phyloP scores from a whole-genome alignment of 2,113 vertebrate genomes.

The Octodon degus region DNA sequence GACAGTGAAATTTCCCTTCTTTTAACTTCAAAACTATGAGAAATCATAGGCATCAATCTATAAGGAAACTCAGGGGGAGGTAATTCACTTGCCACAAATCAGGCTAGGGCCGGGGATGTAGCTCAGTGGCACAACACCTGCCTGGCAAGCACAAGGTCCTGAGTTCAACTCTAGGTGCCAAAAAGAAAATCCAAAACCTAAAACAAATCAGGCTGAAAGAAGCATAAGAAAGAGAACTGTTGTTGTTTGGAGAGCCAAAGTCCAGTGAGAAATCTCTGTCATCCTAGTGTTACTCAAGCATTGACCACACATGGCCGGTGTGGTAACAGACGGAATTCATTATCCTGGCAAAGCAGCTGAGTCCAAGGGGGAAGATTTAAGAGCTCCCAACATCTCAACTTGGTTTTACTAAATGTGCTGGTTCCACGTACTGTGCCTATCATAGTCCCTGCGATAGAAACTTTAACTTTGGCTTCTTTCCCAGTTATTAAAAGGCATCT shows the following conservation, averaged over 20 bases:
- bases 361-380: background rate
- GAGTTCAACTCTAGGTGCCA: background rate
- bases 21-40: constrained; percentile 54
- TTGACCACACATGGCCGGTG: background rate
- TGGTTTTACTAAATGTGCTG: background rate
- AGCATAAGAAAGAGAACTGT: background rate
- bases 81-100: background rate
- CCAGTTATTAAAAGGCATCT: background rate
- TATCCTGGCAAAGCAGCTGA: background rate
- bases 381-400: background rate
- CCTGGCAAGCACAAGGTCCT: background rate
- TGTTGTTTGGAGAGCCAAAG: background rate
- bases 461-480: background rate
- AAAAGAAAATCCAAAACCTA: background rate
- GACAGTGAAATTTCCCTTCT: background rate
- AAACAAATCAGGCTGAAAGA: background rate
- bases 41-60: background rate
- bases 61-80: background rate
- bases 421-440: background rate
- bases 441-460: background rate
- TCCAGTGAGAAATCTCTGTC: background rate
- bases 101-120: background rate
- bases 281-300: background rate
- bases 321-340: background rate
- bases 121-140: background rate